Evolutionary conservation across 2,797 vertebrate species (phyloP), one percentile per base, ranked within the genome.

Genomic region (Esox masquinongy): DNA sequence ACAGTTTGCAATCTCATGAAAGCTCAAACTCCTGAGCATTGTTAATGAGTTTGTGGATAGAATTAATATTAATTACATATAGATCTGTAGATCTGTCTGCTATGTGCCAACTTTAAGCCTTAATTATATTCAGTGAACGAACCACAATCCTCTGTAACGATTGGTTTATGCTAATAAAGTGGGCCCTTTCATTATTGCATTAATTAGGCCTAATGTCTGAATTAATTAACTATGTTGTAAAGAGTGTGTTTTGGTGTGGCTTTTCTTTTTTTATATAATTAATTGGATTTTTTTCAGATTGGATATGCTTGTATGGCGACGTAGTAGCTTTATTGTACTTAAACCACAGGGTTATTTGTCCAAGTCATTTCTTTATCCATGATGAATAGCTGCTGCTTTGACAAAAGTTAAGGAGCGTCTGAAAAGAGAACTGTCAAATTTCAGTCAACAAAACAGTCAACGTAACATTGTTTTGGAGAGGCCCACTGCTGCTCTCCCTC

Each of bases 1-100:
- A 47, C 36, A 47, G 83, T 88, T 85, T 85, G 78, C 80, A 82
- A 74, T 86, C 86, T 87, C 89, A 82, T 86, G 89, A 90, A 86
- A 87, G 81, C 78, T 61, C 78, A 73, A 79, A 82, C 76, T 80
- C 74, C 56, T 85, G 70, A 83, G 79, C 82, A 81, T 84, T 1
- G 80, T 75, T 82, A 79, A 68, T 68, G 76, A 80, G 74, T 80
- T 84, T 83, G 56, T 4, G 77, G 82, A 68, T 61, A 34, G 77
- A 77, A 84, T 85, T 79, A 74, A 69, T 79, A 84, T 79, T 74
- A 59, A 68, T 76, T 85, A 76, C 72, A 59, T 72, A 8, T 47
- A 47, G 36, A 63, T 50, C 36, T 22, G 43, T 47, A 47, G 36
- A 63, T 50, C 36, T 22, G 77, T 81, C 26, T 78, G 81, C 72